Evolutionary conservation across 1,140 invertebrate genomes (phyloP), one percentile per base, ranked within the genome.

Genomic region (Cephus cinctus): DNA sequence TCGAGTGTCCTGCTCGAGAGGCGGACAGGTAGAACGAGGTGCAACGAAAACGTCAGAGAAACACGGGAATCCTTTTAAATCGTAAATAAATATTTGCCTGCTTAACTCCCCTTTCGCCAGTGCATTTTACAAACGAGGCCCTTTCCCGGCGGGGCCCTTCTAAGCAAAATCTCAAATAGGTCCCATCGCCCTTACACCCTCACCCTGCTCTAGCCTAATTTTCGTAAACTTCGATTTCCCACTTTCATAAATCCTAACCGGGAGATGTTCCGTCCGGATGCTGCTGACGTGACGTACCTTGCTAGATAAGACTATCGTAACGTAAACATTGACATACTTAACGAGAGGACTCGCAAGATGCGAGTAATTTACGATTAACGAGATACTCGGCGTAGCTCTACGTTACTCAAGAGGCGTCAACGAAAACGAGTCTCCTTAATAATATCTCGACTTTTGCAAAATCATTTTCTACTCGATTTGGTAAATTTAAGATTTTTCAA

Each of bases 301-400:
- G n/a, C n/a, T n/a, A n/a, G 35, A 38, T 38, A 38, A 38, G 35
- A 38, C 48, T 69, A 69, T 66, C 66, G 52, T 34, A 39, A 43
- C 59, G 52, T 61, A 74, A 73, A 75, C 60, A 70, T 73, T 73
- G 69, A 58, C 68, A 61, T 61, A 57, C 65, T 54, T 66, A 71
- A 67, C 60, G 59, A 56, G 53, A 54, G 61, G 56, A 63, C 50
- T 50, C 39, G 48, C 45, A 22, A 52, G 59, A 57, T 56, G 63
- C 46, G 59, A 60, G 54, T 69, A 64, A 69, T 72, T 71, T 74
- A 70, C 61, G 54, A 47, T 54, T 52, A 21, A 32, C 51, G 27
- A 58, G 59, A 61, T 62, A 59, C 41, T 50, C 50, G 19, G 18
- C 41, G 38, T 43, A 46, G n/a, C n/a, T n/a, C n/a, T n/a, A n/a